These are phyloP conservation scores for Athalia cordata DNA, from an alignment of 2,888 invertebrate species.

Conservation along the genomic window DNA sequence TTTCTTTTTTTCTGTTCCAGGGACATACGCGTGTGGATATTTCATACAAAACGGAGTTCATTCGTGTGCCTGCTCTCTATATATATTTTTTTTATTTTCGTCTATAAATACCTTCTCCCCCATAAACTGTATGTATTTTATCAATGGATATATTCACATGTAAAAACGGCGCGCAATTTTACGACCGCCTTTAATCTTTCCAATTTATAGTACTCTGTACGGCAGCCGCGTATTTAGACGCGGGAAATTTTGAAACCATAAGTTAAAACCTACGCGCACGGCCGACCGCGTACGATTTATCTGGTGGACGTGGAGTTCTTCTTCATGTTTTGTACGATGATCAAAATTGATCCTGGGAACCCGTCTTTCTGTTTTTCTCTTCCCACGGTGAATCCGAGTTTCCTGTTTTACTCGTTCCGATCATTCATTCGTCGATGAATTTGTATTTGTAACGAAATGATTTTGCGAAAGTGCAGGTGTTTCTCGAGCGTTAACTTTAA, in stretches of 20 bases:
- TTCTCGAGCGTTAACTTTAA: not conserved
- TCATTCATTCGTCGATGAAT: not conserved
- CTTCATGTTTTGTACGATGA: no score
- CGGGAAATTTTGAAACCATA: not conserved
- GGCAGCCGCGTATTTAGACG: not conserved
- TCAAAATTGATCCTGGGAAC: not conserved
- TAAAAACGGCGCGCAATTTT: slow-evolving; percentile 34
- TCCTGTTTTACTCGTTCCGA: no score
- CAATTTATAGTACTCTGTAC: slow-evolving; percentile 28
- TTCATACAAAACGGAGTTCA: no score
- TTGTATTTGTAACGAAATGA: slow-evolving; percentile 1
- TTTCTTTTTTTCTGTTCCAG: not conserved
- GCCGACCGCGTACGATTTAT: no score
- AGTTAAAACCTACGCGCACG: not conserved
- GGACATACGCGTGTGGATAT: no score
- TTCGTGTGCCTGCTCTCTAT: not conserved
- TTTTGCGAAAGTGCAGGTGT: slow-evolving; percentile 15
- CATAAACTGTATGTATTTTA: slow-evolving; percentile 37
- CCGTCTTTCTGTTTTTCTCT: not conserved
- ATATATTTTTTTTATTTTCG: slow-evolving; percentile 19
- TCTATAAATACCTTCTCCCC: slow-evolving; percentile 34
- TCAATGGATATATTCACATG: slow-evolving; percentile 28
- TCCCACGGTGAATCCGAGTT: not conserved
- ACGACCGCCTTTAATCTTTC: slow-evolving; percentile 40
- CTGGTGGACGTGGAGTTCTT: no score